Conservation (phyloP, 1,140 invertebrate genomes). For the Rhagoletis pomonella region DNA sequence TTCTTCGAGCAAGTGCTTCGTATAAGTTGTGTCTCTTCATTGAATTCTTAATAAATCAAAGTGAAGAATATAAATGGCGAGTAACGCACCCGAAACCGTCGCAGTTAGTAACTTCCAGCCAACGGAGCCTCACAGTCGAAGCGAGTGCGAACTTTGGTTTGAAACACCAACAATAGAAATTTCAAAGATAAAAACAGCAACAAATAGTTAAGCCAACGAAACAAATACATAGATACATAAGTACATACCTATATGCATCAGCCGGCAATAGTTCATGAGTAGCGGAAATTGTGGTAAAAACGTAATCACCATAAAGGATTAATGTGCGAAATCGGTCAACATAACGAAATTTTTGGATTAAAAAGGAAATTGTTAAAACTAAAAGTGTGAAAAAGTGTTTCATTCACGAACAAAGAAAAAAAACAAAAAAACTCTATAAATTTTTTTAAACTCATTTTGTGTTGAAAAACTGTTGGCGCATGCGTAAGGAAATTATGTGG, state of each 20-base stretch:
- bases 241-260: neutral
- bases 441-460: neutral
- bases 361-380: slow-evolving; percentile 25
- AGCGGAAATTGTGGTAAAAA: slow-evolving; percentile 19
- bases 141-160: slow-evolving; percentile 73
- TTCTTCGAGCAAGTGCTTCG: neutral
- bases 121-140: slow-evolving; percentile 72
- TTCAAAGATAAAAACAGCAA: neutral
- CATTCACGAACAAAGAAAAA: too few species aligned
- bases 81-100: slow-evolving; percentile 63
- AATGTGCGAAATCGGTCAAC: neutral
- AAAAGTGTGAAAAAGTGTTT: slow-evolving; percentile 38
- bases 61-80: slow-evolving; percentile 74
- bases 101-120: slow-evolving; percentile 73
- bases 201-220: slow-evolving; percentile 46
- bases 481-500: slow-evolving; percentile 53
- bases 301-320: slow-evolving; percentile 42
- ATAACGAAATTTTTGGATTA: slow-evolving; percentile 44
- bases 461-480: neutral
- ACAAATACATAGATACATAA: too few species aligned
- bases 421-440: neutral
- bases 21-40: slow-evolving; percentile 68
- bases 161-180: slow-evolving; percentile 44
- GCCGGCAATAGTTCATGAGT: neutral
- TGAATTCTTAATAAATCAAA: slow-evolving; percentile 75